Evolutionary conservation across 2,113 vertebrate species (phyloP), one percentile per base, ranked within the genome.

Genomic region (Psettodes erumei): DNA sequence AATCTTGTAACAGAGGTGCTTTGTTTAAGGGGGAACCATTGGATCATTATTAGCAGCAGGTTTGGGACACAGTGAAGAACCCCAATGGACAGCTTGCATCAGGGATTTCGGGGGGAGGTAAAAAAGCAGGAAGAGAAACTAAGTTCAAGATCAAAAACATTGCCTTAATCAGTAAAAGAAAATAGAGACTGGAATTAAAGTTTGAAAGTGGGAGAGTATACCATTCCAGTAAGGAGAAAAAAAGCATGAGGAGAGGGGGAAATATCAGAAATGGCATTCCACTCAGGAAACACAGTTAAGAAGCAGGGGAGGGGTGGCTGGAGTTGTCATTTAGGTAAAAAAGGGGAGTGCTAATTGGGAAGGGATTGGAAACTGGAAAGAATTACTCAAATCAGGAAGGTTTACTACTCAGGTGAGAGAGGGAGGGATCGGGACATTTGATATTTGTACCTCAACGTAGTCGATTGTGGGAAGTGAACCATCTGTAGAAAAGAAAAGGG

Each of bases 401-500:
- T 91, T 82, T 71, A 81, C 82, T 87, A 92, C 55, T 89, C 80
- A 85, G 91, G 91, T 93, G 81, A 93, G 79, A 93, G 82, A 82
- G 82, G 87, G 71, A 88, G 82, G 79, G 80, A 76, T 85, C 43
- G 84, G 88, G 88, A 91, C 85, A 90, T 91, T 93, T 93, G 88
- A 90, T 91, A 89, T 89, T 91, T 94, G 93, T 95, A 95, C 94
- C 94, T 95, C 94, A 91, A 93, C 76, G 80, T 91, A 68, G 90
- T 87, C 74, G 90, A 89, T 88, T 92, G 90, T 90, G 91, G 83
- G 90, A 80, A 89, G 91, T 87, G 90, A 93, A 92, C 93, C 94
- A 95, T 95, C 94, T 95, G 94, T 90, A 92, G 90, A 88, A 86
- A 93, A 94, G 88, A 94, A 92, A 94, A 94, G 91, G 91, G 90